phyloP scores from a whole-genome alignment of 2,113 vertebrate genomes.

The Alethe castanea region DNA sequence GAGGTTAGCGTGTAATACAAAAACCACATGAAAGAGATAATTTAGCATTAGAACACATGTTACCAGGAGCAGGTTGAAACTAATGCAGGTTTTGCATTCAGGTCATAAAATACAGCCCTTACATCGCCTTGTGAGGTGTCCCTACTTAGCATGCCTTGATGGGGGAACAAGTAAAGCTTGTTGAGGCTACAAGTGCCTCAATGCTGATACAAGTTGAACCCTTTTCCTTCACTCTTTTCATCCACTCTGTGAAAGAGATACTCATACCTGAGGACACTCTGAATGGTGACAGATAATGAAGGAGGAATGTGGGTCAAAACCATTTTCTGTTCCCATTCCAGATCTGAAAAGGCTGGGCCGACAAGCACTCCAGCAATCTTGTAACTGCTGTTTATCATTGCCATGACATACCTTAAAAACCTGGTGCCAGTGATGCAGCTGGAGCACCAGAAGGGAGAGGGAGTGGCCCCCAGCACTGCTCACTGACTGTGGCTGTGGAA shows the following conservation, averaged over 20 bases:
- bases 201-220: not conserved
- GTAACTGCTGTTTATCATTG: not conserved
- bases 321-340: not conserved
- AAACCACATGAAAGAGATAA: constrained; percentile 51
- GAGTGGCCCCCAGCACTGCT: not conserved
- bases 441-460: not conserved
- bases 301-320: not conserved
- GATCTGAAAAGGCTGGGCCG: not conserved
- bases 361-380: not conserved
- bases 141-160: not conserved
- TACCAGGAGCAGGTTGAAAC: constrained; percentile 50
- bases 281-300: not conserved
- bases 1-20: not conserved
- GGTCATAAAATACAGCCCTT: constrained; percentile 20
- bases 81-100: constrained; percentile 18
- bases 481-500: not conserved
- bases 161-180: not conserved
- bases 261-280: not conserved
- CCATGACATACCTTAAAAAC: not conserved
- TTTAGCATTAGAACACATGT: constrained; percentile 33
- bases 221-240: not conserved
- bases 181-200: not conserved
- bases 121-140: not conserved
- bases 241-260: not conserved
- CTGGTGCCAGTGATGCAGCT: not conserved